Conservation (phyloP, 2,113 vertebrate genomes). For the Gallinago paraguaiae region DNA sequence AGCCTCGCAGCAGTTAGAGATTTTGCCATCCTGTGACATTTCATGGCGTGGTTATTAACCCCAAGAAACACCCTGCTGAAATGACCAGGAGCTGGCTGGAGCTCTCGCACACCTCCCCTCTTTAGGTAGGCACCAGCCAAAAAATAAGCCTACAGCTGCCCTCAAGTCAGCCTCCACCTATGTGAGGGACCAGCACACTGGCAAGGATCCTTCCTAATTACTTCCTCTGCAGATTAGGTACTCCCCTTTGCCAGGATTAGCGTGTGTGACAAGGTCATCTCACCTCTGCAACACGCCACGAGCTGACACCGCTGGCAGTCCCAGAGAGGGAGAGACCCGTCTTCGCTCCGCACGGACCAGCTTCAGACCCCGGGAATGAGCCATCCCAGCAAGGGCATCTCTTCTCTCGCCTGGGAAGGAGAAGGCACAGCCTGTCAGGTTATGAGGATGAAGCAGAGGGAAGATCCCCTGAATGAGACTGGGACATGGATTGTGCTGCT, state of each 20-base stretch:
- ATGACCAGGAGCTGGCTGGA: neutral
- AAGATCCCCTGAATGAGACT: neutral
- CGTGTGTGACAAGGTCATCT: neutral
- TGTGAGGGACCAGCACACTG: rapidly evolving
- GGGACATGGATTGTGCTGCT: neutral
- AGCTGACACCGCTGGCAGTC: rapidly evolving
- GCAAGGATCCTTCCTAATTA: neutral
- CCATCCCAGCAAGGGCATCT: neutral
- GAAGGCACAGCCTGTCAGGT: neutral
- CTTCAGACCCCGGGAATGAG: neutral
- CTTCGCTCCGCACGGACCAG: rapidly evolving
- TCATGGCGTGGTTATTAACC: neutral
- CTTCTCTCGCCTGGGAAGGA: neutral
- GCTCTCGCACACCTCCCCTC: neutral
- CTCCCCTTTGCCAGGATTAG: neutral
- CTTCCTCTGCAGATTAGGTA: neutral
- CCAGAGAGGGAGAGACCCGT: too few species aligned
- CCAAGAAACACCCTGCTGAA: neutral
- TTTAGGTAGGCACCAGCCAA: neutral
- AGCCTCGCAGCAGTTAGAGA: neutral
- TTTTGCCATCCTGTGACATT: neutral
- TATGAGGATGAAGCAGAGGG: neutral
- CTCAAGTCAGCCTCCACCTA: neutral
- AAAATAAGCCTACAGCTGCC: neutral
- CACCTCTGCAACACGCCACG: neutral